Evolutionary conservation across 2,888 invertebrate genomes (phyloP), one percentile per base, ranked within the genome.

Genomic region (Drosophila cognata): DNA sequence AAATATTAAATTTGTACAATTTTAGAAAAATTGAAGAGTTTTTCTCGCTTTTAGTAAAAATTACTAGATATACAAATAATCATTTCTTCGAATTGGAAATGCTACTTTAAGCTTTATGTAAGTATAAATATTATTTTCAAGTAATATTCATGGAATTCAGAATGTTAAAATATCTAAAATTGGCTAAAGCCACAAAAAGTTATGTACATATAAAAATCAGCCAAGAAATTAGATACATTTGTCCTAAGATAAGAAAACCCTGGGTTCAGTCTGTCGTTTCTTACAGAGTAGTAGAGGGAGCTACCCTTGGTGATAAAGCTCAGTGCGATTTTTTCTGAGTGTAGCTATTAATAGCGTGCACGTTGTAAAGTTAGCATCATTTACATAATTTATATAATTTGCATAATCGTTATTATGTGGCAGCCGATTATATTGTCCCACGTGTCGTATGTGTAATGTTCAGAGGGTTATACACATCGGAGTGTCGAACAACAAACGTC

Each of bases 391-490:
- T 21, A 21, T 21, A 33, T 33, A 33, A 62, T 61, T 61, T 61
- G 46, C 71, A 62, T 61, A 61, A 52, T 36, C 25, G 43, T 41
- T 29, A 36, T 51, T n/a, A 52, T 18, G 36, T 28, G 33, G 21
- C 1, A 21, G 8, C 46, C 25, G 46, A 46, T 46, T 25, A 46
- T 8, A 16, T 25, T 46, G 46, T 46, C 16, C 25, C 6, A 58
- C 31, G 43, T 66, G 71, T 71, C 75, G 67, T 67, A 65, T 67
- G 67, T 67, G 67, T 52, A 67, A 79, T 71, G 67, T 36, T 21
- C 7, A 7, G 46, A 13, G 11, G 11, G 6, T 43, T 6, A 11
- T 21, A 21, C 21, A 13, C 43, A 21, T 2, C 21, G 25, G 21
- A 16, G 4, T 21, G 21, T 25, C 21, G 16, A 46, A 8, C 25